Evolutionary conservation across 2,797 vertebrate genomes (phyloP).

Genomic region (Poecilia wingei): DNA sequence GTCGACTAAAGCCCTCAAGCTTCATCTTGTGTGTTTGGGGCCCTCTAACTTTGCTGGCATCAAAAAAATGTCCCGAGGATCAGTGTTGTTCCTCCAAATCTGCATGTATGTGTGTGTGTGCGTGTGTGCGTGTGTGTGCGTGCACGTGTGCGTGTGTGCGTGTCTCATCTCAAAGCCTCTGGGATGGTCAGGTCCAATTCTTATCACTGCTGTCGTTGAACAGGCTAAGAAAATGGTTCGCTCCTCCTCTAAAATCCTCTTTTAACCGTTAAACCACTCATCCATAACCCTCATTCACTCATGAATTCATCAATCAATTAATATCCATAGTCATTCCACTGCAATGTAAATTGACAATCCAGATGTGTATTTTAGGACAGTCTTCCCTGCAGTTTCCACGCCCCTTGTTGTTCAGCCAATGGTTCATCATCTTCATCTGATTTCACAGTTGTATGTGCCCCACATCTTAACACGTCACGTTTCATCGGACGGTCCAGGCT

Average conservation of each 20-base stretch:
- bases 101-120: background rate
- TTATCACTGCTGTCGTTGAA: constrained; percentile 60
- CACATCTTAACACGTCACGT: constrained; percentile 50
- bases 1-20: constrained; percentile 29
- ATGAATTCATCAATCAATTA: constrained; percentile 17
- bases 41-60: constrained; percentile 59
- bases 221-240: constrained; percentile 37
- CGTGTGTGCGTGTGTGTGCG: no score
- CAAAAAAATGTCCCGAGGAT: constrained; percentile 62
- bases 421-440: constrained; percentile 59
- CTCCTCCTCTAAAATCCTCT: constrained; percentile 42
- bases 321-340: constrained; percentile 13
- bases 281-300: constrained; percentile 3
- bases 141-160: background rate
- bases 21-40: constrained; percentile 37
- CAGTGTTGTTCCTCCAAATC: constrained; percentile 50
- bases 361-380: constrained; percentile 35
- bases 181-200: constrained; percentile 72
- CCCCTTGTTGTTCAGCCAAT: constrained; percentile 45
- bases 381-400: constrained; percentile 34
- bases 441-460: constrained; percentile 56
- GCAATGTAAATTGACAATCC: constrained; percentile 32
- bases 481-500: constrained; percentile 33
- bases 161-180: constrained; percentile 62
- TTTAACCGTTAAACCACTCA: background rate